Conservation (phyloP, 2,888 invertebrate genomes). For the Prosopocoilus inquinatus region DNA sequence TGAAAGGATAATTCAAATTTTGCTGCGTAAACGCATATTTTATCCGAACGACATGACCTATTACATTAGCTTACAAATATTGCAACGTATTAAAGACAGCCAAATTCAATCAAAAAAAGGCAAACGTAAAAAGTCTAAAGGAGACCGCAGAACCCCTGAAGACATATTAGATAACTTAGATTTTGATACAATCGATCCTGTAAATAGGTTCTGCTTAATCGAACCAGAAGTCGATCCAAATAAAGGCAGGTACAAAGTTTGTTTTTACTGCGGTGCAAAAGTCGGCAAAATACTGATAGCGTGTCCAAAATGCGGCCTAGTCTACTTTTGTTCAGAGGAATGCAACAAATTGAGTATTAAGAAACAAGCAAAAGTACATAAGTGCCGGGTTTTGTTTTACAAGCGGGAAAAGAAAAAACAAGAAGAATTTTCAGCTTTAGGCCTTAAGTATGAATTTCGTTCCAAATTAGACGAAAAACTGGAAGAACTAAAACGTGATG, state of each 20-base stretch:
- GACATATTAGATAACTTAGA: constrained; percentile 24
- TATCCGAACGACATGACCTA: constrained; percentile 1
- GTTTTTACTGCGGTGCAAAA: constrained; percentile 40
- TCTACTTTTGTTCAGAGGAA: constrained; percentile 42
- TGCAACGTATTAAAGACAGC: constrained; percentile 4
- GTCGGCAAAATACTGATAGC: constrained; percentile 30
- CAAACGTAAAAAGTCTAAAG: background rate
- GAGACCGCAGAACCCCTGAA: background rate
- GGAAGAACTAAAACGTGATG: background rate
- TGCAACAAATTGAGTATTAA: constrained; percentile 37
- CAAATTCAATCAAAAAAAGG: background rate
- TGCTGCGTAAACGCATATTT: constrained; percentile 28
- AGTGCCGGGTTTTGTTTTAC: constrained; percentile 29
- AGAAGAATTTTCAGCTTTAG: background rate
- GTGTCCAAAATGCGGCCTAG: constrained; percentile 42
- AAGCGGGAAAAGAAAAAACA: constrained; percentile 14
- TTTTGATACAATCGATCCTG: constrained; percentile 9
- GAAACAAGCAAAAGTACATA: constrained; percentile 30
- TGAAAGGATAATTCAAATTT: constrained; percentile 27
- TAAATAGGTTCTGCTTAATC: constrained; percentile 6
- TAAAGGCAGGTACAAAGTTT: constrained; percentile 38
- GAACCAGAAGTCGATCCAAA: constrained; percentile 26
- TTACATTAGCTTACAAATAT: constrained; percentile 3
- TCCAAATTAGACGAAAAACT: constrained; percentile 7
- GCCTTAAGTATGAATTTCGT: background rate